Evolutionary conservation across 2,888 invertebrate genomes (phyloP), one percentile per base, ranked within the genome.

Genomic region (Aspidiotus destructor): DNA sequence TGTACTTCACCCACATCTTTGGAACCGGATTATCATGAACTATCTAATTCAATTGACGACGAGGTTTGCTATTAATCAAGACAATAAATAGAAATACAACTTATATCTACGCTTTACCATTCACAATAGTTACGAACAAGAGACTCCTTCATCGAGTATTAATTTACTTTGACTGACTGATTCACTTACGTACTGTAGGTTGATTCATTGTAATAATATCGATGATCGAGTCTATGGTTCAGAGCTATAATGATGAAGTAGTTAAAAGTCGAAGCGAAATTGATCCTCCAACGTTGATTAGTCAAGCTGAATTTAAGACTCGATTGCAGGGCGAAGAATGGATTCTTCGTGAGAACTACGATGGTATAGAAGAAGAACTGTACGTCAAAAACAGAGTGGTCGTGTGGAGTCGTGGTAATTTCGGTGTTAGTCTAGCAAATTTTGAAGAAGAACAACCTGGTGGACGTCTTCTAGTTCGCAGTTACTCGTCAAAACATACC

Each of bases 341-440:
- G 80, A 76, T 77, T 9, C 80, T 85, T 61, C 82, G 85, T 2
- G 81, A 81, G 65, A 82, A 67, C 52, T 10, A 84, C 10, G 82
- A 83, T 68, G 80, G 53, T 79, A 70, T 77, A 72, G 93, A 93
- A 77, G 93, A 94, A 76, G 95, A 95, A 76, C 79, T 95, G 65
- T 95, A 92, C 81, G 84, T 90, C 2, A 87, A 86, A 74, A 91
- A 88, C 2, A 85, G 88, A 75, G 88, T 89, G 16, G 92, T 90
- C 6, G 84, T 94, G 44, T 91, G 90, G 88, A 73, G 73, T 60
- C 68, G 72, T 60, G 73, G 75, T 13, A 72, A 72, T 52, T 72
- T 71, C 13, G 73, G 73, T 13, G 71, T 70, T 42, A 72, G 72
- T 63, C 65, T 72, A 16, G 71, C 70, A 11, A 71, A 70, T 62